Base-by-base conservation (phyloP, 2,797 vertebrate species). In the Pogonophryne albipinna region DNA sequence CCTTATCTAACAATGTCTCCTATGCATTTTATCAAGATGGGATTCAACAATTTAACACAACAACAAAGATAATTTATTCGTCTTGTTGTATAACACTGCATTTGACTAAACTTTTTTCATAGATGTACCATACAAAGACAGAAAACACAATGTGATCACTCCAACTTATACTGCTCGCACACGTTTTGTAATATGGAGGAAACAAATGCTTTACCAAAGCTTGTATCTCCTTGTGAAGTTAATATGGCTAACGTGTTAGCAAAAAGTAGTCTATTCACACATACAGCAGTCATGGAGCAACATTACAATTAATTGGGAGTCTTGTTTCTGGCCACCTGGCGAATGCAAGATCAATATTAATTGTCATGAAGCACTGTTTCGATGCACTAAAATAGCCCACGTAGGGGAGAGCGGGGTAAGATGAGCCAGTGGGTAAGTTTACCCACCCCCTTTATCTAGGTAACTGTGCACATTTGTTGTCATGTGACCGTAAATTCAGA, bases 1-100 rank as follows among this genome's bases (percentile, higher is more conserved):
- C 1, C 51, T 0, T 55, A 10, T 13, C 4, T 20, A 14, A 42
- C 34, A 3, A 19, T 1, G 45, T 31, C 6, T 45, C 14, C 3
- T 41, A 10, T 64, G 31, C n/a, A 64, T 38, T 60, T 11, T n/a
- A 10, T 34, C 31, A 15, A 17, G 4, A 6, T 17, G 19, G 13
- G 8, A 16, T 45, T 51, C n/a, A 42, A 10, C 11, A 6, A 42
- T 51, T 14, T 4, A 27, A 46, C 47, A 13, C 15, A 15, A 27
- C 15, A 15, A n/a, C 4, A 15, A 27, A 44, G 19, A 45, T 17
- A 1, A 20, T 14, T 56, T 14, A 57, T 31, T 64, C n/a, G 17
- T 63, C 16, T 34, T 50, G 16, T 20, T 12, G 3, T 10, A 47
- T 13, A 70, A 8, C 17, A 15, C 31, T 16, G 47, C 5, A 53